Conservation (phyloP, 2,113 vertebrate genomes). For the Callionymus lyra region DNA sequence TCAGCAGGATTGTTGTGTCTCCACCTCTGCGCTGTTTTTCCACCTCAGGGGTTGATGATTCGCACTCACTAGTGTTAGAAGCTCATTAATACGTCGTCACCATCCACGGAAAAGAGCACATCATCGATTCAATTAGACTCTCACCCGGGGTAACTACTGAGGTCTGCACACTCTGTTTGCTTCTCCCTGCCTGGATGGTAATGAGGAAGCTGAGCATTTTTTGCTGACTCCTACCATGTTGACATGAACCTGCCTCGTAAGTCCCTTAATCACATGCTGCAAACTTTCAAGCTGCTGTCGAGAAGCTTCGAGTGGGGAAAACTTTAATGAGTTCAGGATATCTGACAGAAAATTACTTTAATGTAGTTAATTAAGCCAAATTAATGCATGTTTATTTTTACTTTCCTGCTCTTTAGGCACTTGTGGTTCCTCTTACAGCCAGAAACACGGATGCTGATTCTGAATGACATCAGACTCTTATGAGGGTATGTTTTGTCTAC, state of each 20-base stretch:
- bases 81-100: constrained; percentile 58
- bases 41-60: constrained; percentile 41
- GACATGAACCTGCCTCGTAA: constrained; percentile 44
- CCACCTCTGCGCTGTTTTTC: constrained; percentile 15
- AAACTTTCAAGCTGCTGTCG: constrained; percentile 32
- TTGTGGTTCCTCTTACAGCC: no score
- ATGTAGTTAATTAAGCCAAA: no score
- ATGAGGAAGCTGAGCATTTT: constrained; percentile 45
- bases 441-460: no score
- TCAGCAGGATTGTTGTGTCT: no score
- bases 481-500: no score
- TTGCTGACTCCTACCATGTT: constrained; percentile 40
- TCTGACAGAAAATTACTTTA: no score
- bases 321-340: constrained; percentile 1
- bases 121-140: constrained; percentile 43
- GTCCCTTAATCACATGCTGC: constrained; percentile 42
- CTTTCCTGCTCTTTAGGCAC: no score
- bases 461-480: no score
- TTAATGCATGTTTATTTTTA: no score
- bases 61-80: constrained; percentile 45
- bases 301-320: constrained; percentile 24
- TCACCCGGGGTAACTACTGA: constrained; percentile 33
- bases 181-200: constrained; percentile 38
- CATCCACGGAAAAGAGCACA: constrained; percentile 31
- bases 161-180: constrained; percentile 21